Base-by-base conservation (phyloP, 2,888 invertebrate species). In the Aporophyla lueneburgensis region DNA sequence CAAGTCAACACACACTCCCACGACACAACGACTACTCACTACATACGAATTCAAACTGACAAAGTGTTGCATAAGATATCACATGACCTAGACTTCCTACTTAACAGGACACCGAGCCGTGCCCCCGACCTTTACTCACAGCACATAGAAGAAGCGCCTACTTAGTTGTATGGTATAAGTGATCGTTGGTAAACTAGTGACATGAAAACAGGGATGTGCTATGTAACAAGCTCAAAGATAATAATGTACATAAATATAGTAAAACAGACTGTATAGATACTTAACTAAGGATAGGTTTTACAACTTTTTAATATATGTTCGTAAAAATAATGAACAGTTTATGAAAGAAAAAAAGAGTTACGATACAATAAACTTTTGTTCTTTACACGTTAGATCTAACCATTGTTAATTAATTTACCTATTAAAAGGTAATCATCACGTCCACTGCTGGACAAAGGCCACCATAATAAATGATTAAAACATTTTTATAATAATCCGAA, bases 91-190 rank as follows among this genome's bases (percentile, higher is more conserved):
- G 43, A 43, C 43, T 43, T 43, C 43, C 43, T 43, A 43, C 43
- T 43, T 9, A 43, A 43, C 43, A 43, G 43, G 43, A 43, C 43
- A 3, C 33, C 33, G 43, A 43, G 43, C 43, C 43, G 43, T 0
- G 43, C 43, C 43, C 9, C 43, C 43, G 43, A 43, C 43, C 43
- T 9, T 9, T 9, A 9, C 9, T 43, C 43, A 9, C 43, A 43
- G 43, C 43, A 9, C 9, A 43, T 43, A 43, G 43, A 43, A 43
- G 43, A 43, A 43, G 43, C 9, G 43, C 43, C 43, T 9, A 43
- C 43, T 43, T 43, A 43, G 43, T 7, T 96, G 98, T 98, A 97
- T 94, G 98, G 69, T 98, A 98, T 94, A 97, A 98, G 91, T 73
- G 4, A 9, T 33, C 19, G 27, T 73, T 76, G 74, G 16, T 80